A percentile compares a stretch with the other conserved stretches of the same genome.
These are phyloP conservation scores for Hylyphantes graminicola DNA, from an alignment of 1,140 invertebrate genomes.

Conservation along the genomic window DNA sequence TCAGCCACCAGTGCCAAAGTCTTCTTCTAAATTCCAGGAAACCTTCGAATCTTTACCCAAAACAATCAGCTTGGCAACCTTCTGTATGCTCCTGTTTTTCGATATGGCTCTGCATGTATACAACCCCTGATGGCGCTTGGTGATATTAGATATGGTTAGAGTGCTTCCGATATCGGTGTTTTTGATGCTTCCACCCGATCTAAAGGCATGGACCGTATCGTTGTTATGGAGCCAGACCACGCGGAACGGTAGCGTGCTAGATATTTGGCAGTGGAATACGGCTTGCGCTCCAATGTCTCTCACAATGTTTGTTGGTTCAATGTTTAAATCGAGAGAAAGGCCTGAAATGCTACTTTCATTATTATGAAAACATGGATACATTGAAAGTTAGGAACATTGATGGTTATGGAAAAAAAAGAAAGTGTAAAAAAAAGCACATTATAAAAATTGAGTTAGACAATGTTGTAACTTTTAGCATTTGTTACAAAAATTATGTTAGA, in stretches of 20 bases:
- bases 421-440: too few relatives aligned
- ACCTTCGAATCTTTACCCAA: slow-evolving; percentile 46
- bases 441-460: neutral
- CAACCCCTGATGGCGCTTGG: slow-evolving; percentile 43
- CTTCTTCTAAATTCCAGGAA: slow-evolving; percentile 1
- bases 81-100: slow-evolving; percentile 58
- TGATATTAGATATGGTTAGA: slow-evolving; percentile 30
- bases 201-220: slow-evolving; percentile 39
- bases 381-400: too few relatives aligned
- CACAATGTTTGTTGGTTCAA: slow-evolving; percentile 37
- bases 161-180: slow-evolving; percentile 39
- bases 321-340: slow-evolving; percentile 7
- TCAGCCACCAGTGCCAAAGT: slow-evolving; percentile 46
- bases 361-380: slow-evolving; percentile 15
- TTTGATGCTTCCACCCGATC: slow-evolving; percentile 35
- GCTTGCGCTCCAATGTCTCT: slow-evolving; percentile 33
- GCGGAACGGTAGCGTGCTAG: slow-evolving; percentile 35
- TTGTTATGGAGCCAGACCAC: slow-evolving; percentile 59
- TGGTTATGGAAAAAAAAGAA: too few relatives aligned
- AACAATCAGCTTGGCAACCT: slow-evolving; percentile 50
- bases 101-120: slow-evolving; percentile 57
- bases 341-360: slow-evolving; percentile 52
- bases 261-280: slow-evolving; percentile 31
- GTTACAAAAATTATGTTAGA: too few relatives aligned
- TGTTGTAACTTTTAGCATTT: neutral